Base-by-base conservation (phyloP, 2,888 invertebrate species). In the Sepiola atlantica region DNA sequence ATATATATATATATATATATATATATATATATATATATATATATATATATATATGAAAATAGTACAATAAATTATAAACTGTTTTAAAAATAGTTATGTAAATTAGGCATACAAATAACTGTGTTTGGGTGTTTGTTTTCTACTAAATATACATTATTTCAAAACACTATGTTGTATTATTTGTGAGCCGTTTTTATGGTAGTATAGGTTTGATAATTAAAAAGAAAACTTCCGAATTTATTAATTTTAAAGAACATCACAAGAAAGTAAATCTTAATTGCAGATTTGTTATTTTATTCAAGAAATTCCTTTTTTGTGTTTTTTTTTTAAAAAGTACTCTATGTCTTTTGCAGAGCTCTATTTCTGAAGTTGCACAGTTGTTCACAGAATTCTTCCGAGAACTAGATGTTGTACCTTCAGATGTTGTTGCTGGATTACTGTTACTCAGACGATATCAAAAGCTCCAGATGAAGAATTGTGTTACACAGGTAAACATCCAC, bases 301-400 rank as follows among this genome's bases (percentile, higher is more conserved):
- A n/a, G n/a, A n/a, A n/a, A n/a, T 45, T 45, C 45, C 4, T 45
- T 45, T 45, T 8, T 45, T 45, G 4, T 45, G 2, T 45, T 45
- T 45, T 45, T 45, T 45, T 45, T 45, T 4, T 4, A 4, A 45
- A 45, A 45, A 45, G 45, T 45, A 8, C 90, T 94, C n/a, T 35
- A 2, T 93, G 3, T 94, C 94, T 95, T 94, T 96, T 97, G 95
- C 98, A 98, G 97, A 98, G 98, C 97, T 98, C 98, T 21, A 98
- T 99, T 97, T 98, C 98, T 54, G 98, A 99, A 97, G 98, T 99
- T 95, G 98, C 98, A 14, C 98, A 98, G 95, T 97, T 99, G 93
- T 97, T 99, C 95, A 98, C 98, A 95, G 98, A 99, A 97, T 99
- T 98, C 97, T 99, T 99, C 97, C 98, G 98, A 57, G 99, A 99